Percentiles rank a stretch among this genome's conserved stretches.
phyloP scores from a whole-genome alignment of 2,888 invertebrate species.

The Ditylenchus weischeri region DNA sequence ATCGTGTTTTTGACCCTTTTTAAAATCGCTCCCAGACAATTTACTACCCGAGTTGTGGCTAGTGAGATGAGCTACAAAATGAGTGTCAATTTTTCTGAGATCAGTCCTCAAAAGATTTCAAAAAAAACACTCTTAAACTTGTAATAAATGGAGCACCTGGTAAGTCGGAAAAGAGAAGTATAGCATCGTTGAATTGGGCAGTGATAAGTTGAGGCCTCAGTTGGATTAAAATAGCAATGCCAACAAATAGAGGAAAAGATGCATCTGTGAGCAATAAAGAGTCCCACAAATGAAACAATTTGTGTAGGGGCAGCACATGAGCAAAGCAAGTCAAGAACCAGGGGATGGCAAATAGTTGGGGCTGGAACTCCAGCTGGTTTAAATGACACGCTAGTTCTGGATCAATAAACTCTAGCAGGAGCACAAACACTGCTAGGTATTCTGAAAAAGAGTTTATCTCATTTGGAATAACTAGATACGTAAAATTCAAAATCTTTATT shows the following conservation, averaged over 20 bases:
- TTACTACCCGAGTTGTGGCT: too few species aligned
- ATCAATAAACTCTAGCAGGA: slow-evolving; percentile 91
- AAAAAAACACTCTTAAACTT: background rate
- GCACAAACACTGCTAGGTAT: slow-evolving; percentile 92
- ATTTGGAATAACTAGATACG: too few species aligned
- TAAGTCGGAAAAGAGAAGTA: slow-evolving; percentile 93
- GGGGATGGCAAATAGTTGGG: slow-evolving; percentile 67
- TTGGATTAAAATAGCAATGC: slow-evolving; percentile 85
- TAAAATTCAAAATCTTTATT: too few species aligned
- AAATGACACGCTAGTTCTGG: slow-evolving; percentile 85
- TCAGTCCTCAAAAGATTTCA: background rate
- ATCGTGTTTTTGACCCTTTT: too few species aligned
- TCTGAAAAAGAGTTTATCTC: slow-evolving; percentile 65
- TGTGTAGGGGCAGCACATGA: slow-evolving; percentile 97
- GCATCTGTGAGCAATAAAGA: slow-evolving; percentile 86
- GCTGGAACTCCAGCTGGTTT: slow-evolving; percentile 83
- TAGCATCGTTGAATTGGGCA: slow-evolving; percentile 96
- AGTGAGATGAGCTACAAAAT: background rate
- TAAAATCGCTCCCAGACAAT: too few species aligned
- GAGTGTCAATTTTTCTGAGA: background rate
- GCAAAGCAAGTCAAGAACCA: slow-evolving; percentile 60
- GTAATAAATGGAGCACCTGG: slow-evolving; percentile 66
- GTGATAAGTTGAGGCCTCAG: slow-evolving; percentile 76
- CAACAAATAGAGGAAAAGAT: slow-evolving; percentile 88
- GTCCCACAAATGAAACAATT: slow-evolving; percentile 96